Evolutionary conservation across 2,888 invertebrate genomes (phyloP).

Genomic region (Entomobrya proxima): DNA sequence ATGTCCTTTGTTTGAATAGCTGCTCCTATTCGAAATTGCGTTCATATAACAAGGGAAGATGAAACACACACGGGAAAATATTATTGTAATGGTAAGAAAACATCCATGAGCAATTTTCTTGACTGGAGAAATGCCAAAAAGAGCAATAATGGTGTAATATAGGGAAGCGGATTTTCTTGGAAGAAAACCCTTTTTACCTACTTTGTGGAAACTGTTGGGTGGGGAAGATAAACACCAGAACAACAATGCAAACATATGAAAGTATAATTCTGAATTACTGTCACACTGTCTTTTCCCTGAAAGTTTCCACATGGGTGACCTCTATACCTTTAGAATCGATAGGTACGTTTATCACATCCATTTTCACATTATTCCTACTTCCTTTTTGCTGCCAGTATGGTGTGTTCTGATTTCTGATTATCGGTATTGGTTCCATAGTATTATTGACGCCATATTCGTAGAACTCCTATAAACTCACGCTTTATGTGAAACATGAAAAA

Average conservation of each 20-base stretch:
- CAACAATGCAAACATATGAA: background rate
- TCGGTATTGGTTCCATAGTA: background rate
- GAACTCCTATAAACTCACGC: no score
- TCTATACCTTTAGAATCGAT: background rate
- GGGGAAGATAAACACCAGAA: background rate
- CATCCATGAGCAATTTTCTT: constrained; percentile 4
- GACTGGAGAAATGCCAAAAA: constrained; percentile 48
- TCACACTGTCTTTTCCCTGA: background rate
- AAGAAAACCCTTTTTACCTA: background rate
- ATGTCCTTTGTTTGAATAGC: constrained; percentile 2
- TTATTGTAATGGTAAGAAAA: constrained; percentile 4
- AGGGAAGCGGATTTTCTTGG: background rate
- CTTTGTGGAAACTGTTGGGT: background rate
- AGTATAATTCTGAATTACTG: constrained; percentile 18
- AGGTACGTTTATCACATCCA: background rate
- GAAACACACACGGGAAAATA: background rate
- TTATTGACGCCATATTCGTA: no score
- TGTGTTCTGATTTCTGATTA: background rate
- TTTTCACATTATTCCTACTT: no score
- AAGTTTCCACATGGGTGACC: background rate
- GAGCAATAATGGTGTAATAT: background rate
- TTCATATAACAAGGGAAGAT: background rate
- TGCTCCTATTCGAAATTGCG: constrained; percentile 1
- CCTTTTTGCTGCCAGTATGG: background rate
- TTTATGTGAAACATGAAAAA: no score